These are phyloP conservation scores for Polylopha cassiicola DNA, from an alignment of 2,888 invertebrate genomes.

Conservation along the genomic window DNA sequence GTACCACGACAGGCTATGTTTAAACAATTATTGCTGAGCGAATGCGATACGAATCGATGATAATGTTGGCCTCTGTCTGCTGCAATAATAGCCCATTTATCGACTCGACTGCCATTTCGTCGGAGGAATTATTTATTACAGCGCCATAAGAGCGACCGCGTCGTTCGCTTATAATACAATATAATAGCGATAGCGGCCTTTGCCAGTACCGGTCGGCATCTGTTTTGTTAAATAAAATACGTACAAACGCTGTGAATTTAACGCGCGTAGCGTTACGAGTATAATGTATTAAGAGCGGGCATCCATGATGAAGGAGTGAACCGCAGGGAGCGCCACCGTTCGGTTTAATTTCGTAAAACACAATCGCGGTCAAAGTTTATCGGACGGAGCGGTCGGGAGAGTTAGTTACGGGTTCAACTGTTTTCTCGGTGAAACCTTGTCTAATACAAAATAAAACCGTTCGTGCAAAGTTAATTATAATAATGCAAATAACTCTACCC, in stretches of 20 bases:
- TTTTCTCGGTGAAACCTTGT: too few species aligned
- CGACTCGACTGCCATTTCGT: constrained; percentile 63
- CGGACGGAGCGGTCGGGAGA: constrained; percentile 30
- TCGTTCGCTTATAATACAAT: constrained; percentile 59
- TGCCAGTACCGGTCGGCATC: constrained; percentile 50
- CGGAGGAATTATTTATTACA: constrained; percentile 68
- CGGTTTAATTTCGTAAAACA: constrained; percentile 41
- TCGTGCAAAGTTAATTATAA: too few species aligned
- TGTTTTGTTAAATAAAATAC: constrained; percentile 68
- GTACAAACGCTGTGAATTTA: constrained; percentile 52
- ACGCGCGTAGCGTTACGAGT: constrained; percentile 58
- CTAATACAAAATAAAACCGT: too few species aligned
- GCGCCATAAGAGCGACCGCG: constrained; percentile 54
- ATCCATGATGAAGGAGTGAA: constrained; percentile 62
- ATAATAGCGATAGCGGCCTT: constrained; percentile 54
- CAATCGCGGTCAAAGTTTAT: constrained; percentile 43
- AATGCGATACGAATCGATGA: constrained; percentile 71
- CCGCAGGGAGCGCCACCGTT: constrained; percentile 39
- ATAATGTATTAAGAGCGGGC: constrained; percentile 68
- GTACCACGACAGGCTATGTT: constrained; percentile 62
- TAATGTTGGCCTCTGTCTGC: constrained; percentile 70
- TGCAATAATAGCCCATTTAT: constrained; percentile 73
- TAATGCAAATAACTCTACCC: too few species aligned
- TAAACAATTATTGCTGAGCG: constrained; percentile 69
- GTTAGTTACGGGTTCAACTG: too few species aligned